Evolutionary conservation across 2,797 vertebrate species (phyloP), one percentile per base, ranked within the genome.

Genomic region (Fistularia tabacaria): DNA sequence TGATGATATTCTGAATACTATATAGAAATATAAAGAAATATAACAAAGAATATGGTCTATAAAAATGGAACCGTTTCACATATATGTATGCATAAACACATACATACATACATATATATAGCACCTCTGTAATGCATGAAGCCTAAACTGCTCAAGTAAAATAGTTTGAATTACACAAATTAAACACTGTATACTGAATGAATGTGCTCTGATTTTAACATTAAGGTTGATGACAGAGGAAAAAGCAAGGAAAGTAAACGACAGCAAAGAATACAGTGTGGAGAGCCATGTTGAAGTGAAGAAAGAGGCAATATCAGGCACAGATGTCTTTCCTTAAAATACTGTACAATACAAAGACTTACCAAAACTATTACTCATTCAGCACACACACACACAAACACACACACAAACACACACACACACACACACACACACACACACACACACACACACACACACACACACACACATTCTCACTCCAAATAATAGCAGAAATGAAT

Each of bases 231-330:
- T 25, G 25, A 25, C 25, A 25, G 25, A 36, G 10, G 48, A 54
- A 37, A 9, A 37, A 10, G 10, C n/a, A 49, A 25, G 3, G 37
- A 6, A 41, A 46, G 44, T 12, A 14, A 14, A 46, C 25, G 46
- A 36, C 15, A 54, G n/a, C 8, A 55, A 8, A 51, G 14, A 51
- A 52, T 10, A 25, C 7, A 10, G 25, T 40, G 14, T 14, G 51
- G 63, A 46, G 46, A 36, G 2, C 10, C 59, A 52, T 9, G 10
- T 36, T 64, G 10, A 54, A 55, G 54, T 46, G 47, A 36, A 62
- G 25, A 46, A 64, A 2, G 2, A 25, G 5, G 47, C 50, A 82
- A 82, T 80, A 77, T 75, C 62, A 72, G 62, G 71, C 74, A 67
- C 77, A 80, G 56, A 46, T 74, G 66, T 54, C 45, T 77, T 63